These are phyloP conservation scores for Malurus cyaneus DNA, from an alignment of 2,113 vertebrate species.

Conservation along the genomic window DNA sequence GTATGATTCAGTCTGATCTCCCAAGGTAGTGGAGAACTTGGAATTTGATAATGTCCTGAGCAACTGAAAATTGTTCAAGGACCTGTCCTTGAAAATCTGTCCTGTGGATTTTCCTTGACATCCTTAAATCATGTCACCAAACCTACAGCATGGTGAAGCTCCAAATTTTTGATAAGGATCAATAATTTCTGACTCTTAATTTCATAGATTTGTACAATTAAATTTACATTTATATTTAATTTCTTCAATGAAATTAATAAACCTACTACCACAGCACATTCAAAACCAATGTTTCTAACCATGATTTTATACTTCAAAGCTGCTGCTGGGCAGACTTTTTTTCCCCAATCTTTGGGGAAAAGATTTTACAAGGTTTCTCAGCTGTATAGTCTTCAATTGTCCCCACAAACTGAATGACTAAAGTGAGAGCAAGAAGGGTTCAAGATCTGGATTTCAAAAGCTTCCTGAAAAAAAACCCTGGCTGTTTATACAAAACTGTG, in stretches of 20 bases:
- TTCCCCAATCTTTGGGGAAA: background rate
- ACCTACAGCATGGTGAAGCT: fast-evolving
- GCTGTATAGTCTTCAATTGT: background rate
- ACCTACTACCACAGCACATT: background rate
- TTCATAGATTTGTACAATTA: background rate
- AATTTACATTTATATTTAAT: background rate
- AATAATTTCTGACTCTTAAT: background rate
- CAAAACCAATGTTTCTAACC: background rate
- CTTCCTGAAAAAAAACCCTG: background rate
- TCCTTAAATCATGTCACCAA: background rate
- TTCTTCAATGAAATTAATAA: background rate
- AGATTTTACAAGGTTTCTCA: background rate
- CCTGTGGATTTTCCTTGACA: background rate
- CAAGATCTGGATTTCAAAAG: background rate
- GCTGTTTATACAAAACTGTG: background rate
- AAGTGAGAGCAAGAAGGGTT: background rate
- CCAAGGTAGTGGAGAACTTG: background rate
- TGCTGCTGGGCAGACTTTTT: background rate
- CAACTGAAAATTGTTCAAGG: background rate
- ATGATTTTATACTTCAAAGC: background rate
- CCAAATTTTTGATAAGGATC: background rate
- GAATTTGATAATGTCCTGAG: background rate
- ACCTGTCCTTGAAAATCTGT: background rate
- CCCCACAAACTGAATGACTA: background rate
- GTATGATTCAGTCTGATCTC: background rate